Base-by-base conservation (phyloP, 2,797 vertebrate genomes). In the Phrynocephalus guinanensis region DNA sequence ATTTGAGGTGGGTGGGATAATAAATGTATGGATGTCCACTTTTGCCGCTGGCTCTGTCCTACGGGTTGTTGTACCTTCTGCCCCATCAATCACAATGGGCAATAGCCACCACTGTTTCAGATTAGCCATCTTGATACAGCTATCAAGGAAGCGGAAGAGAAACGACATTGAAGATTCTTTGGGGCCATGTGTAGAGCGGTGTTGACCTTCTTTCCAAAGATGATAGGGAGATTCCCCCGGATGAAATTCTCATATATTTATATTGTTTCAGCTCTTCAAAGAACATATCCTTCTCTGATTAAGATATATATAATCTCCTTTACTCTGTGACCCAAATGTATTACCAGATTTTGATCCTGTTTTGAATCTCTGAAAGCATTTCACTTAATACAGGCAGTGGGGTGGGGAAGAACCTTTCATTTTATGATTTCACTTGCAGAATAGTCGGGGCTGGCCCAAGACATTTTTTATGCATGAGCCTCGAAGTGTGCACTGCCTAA, bases 251-350 rank as follows among this genome's bases (percentile, higher is more conserved):
- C 0, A 88, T 88, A 89, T 87, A 81, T 20, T 18, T 87, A 81
- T 86, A 26, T 3, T 92, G 24, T 13, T 76, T 16, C 33, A 87
- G 84, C 24, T 13, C 48, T 78, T 78, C 72, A 85, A 30, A 3
- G 0, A 6, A 16, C 76, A 33, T 38, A 81, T 3, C n/a, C 91
- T 89, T 11, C 33, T 88, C 48, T 83, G 60, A 82, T 82, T 85
- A 92, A 90, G 86, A 91, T 78, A 91, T 56, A 56, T 56, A 89
- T 20, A 52, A 4, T 70, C 6, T 86, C 24, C 52, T 90, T 89
- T 30, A 63, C 79, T 2, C 86, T 6, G 2, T 20, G 10, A 84
- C 44, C 3, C 6, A 88, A 83, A 44, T 38, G 4, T 82, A 89
- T 90, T 76, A 22, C 6, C 28, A 75, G 48, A 81, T 89, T 84